Conservation (phyloP, 2,888 invertebrate genomes). For the Rotaria magnacalcarata region DNA sequence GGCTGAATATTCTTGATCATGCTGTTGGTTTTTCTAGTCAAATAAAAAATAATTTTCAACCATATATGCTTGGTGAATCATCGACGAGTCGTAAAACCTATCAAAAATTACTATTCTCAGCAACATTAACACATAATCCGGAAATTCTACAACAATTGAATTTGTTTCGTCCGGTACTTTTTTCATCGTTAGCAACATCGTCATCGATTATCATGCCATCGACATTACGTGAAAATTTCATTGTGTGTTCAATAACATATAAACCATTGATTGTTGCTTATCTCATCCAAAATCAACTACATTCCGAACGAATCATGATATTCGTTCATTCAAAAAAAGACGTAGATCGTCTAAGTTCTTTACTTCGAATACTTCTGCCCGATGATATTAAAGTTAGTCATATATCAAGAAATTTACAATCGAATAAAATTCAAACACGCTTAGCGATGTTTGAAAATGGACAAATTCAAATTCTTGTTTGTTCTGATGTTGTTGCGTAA, state of each 20-base stretch:
- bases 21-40: conserved; percentile 51
- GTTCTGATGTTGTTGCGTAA: conserved; percentile 8
- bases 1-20: conserved; percentile 75
- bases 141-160: conserved; percentile 83
- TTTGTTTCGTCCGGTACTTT: conserved; percentile 83
- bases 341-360: conserved; percentile 8
- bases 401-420: conserved; percentile 1
- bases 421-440: conserved; percentile 19
- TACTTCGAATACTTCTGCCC: not conserved
- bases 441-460: conserved; percentile 1
- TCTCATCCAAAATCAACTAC: not conserved
- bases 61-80: conserved; percentile 30
- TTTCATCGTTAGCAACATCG: conserved; percentile 62
- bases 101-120: conserved; percentile 92
- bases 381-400: not conserved
- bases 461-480: conserved; percentile 30
- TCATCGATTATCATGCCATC: conserved; percentile 7
- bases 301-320: not conserved
- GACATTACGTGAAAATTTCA: not conserved
- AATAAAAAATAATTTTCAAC: conserved; percentile 48
- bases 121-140: conserved; percentile 90
- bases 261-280: conserved; percentile 27
- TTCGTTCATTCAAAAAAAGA: conserved; percentile 34
- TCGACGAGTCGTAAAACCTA: conserved; percentile 50
- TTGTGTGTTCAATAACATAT: conserved; percentile 14